Evolutionary conservation across 23 tunicate species (phyloP), one percentile per base, ranked within the genome.

Genomic region (Halocynthia roretzi): DNA sequence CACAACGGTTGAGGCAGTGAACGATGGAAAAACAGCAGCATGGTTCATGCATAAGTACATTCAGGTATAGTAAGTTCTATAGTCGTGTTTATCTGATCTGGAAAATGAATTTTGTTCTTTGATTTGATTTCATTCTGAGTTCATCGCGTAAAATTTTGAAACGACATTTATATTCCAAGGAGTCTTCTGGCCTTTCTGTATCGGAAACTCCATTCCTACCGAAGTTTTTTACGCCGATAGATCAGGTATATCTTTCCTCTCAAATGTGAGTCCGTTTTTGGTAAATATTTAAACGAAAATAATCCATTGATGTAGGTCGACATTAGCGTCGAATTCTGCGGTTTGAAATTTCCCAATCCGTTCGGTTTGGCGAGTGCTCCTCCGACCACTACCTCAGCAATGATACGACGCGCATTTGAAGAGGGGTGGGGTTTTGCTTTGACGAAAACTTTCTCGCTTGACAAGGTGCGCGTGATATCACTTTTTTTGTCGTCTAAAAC

Each of bases 401-500:
- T 96, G 99, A 96, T 96, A 40, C 76, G 96, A 66, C 73, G 99
- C 57, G 92, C 93, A 53, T 96, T 96, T 65, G 83, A 88, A 78
- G 99, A 90, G 12, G 99, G 99, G 14, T 96, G 99, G 99, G 99
- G 96, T 8, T 96, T 96, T 77, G 91, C 96, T 15, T 74, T 96
- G 52, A 96, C 99, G 17, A 96, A 96, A 62, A 96, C 99, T 23
- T 96, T 65, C 80, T 64, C 88, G 6, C 82, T 91, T 60, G 93
- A 96, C 7, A 92, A 92, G 82, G 93, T 76, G 51, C 55, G 80
- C 20, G 70, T 62, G 64, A 20, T 68, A 12, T 18, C 5, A 12
- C 62, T 15, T 15, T 60, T 15, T 17, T 60, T 60, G 17, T 15
- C 64, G 72, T 18, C 22, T 68, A 15, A 12, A 40, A 11, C 18